These are phyloP conservation scores for Mionectes macconnelli DNA, from an alignment of 2,113 vertebrate genomes.

Conservation along the genomic window DNA sequence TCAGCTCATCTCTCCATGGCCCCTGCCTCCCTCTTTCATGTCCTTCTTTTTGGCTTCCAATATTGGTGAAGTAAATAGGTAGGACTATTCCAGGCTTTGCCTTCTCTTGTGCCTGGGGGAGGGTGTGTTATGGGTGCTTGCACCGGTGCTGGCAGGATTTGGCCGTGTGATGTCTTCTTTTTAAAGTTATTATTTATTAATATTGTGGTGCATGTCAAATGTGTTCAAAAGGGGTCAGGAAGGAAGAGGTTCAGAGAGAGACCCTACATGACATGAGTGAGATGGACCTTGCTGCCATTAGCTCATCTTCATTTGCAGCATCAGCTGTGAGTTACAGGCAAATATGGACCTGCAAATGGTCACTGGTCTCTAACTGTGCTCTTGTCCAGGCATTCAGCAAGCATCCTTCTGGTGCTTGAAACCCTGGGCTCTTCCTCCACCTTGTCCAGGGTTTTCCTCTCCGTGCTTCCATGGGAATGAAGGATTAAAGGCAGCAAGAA, in stretches of 20 bases:
- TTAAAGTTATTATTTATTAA: neutral
- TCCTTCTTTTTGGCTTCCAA: neutral
- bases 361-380: neutral
- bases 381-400: neutral
- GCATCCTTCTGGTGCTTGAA: neutral
- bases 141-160: neutral
- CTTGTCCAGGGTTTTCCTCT: neutral
- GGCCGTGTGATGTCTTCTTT: neutral
- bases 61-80: neutral
- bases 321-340: neutral
- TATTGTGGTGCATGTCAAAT: neutral
- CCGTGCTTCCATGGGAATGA: neutral
- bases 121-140: neutral
- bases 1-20: fast-evolving
- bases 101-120: neutral
- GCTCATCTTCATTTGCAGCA: neutral
- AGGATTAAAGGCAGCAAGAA: neutral
- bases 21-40: neutral
- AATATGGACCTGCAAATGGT: neutral
- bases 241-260: neutral
- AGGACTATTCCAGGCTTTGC: neutral
- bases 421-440: neutral
- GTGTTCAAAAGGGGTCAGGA: neutral
- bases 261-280: fast-evolving
- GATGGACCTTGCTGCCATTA: neutral